Percentiles rank a stretch among this genome's conserved stretches.
Evolutionary conservation across 2,797 vertebrate species (phyloP).

Genomic region (Myoxocephalus aenaeus): DNA sequence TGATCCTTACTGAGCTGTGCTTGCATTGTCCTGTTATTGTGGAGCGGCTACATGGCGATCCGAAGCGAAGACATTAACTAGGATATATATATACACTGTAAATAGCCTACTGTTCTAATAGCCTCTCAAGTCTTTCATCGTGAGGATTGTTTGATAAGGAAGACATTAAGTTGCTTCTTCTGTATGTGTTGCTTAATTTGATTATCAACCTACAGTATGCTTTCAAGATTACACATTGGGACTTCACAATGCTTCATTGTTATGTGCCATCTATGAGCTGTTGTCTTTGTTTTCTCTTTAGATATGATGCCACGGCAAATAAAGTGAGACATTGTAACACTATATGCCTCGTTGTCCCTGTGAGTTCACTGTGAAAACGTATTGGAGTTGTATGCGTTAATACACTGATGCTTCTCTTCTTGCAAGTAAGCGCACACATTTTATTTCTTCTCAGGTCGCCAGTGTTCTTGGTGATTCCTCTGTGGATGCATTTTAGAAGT

Average conservation of each 20-base stretch:
- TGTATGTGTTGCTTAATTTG: background rate
- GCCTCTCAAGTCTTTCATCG: background rate
- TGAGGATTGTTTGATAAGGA: background rate
- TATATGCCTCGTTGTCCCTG: background rate
- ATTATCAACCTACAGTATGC: background rate
- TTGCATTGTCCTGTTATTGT: slow-evolving; percentile 3
- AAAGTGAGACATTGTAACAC: slow-evolving; percentile 62
- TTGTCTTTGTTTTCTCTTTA: slow-evolving; percentile 35
- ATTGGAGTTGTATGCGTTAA: background rate
- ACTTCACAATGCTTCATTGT: background rate
- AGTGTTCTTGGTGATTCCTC: background rate
- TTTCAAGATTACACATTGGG: slow-evolving; percentile 3
- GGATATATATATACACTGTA: slow-evolving; percentile 12
- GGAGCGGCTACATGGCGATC: background rate
- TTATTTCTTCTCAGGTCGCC: background rate
- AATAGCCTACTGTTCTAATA: slow-evolving; percentile 8
- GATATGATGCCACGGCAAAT: slow-evolving; percentile 50
- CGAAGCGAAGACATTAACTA: slow-evolving; percentile 8
- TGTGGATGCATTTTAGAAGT: background rate
- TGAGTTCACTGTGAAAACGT: slow-evolving; percentile 8
- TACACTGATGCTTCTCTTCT: background rate
- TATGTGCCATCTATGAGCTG: slow-evolving; percentile 26
- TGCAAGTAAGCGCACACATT: background rate
- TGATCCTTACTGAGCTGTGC: slow-evolving; percentile 2
- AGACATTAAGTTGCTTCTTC: background rate